Evolutionary conservation across 2,888 invertebrate species (phyloP).

Genomic region (Lampropteryx suffumata): DNA sequence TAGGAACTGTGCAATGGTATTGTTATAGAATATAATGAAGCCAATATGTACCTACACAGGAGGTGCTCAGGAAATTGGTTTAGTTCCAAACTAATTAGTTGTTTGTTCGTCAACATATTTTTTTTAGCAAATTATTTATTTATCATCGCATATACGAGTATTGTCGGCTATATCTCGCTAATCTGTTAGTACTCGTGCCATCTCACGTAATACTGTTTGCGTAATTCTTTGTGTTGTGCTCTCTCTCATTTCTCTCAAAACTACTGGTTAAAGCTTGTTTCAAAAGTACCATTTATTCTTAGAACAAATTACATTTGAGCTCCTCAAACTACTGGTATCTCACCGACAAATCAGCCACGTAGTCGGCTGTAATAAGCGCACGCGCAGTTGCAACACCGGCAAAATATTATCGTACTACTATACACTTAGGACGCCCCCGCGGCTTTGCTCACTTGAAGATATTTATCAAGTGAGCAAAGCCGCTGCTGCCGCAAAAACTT

Average conservation of each 20-base stretch:
- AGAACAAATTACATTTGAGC: constrained; percentile 13
- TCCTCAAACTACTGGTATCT: constrained; percentile 14
- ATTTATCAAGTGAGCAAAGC: no score
- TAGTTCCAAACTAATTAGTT: no score
- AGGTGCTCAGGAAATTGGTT: no score
- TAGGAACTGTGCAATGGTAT: no score
- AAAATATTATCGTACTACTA: neutral
- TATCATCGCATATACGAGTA: no score
- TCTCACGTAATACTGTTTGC: neutral
- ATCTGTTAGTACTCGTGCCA: no score
- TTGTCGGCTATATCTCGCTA: no score
- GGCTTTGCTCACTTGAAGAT: neutral
- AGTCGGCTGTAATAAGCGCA: constrained; percentile 8
- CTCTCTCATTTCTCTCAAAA: neutral
- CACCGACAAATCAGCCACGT: constrained; percentile 9
- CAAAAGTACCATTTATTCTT: constrained; percentile 11
- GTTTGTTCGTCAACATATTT: no score
- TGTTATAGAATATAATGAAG: no score
- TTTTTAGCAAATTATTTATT: no score
- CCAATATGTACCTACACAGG: no score
- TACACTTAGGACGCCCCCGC: neutral
- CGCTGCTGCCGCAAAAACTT: no score
- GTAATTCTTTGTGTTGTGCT: neutral
- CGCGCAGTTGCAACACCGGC: constrained; percentile 11
- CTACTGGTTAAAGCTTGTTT: constrained; percentile 7